phyloP scores from a whole-genome alignment of 2,797 vertebrate species.

The Gymnoscopelus microlampas region DNA sequence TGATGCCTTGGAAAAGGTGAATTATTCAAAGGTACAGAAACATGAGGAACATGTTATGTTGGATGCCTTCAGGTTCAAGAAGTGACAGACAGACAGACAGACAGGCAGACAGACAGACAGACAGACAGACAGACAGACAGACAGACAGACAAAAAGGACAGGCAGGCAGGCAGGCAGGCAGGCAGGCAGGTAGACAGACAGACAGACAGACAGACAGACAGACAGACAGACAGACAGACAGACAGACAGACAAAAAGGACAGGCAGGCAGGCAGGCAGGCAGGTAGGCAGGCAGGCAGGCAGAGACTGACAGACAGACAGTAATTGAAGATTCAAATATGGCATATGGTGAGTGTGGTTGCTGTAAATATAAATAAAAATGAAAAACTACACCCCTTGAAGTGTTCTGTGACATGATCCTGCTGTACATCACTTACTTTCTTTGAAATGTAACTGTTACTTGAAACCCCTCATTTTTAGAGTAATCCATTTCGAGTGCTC shows the following conservation, averaged over 20 bases:
- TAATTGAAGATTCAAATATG: too few relatives aligned
- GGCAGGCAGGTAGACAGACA: neutral
- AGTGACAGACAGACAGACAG: neutral
- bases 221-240: too few relatives aligned
- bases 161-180: neutral
- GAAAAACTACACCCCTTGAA: neutral
- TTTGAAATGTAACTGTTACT: too few relatives aligned
- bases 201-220: too few relatives aligned
- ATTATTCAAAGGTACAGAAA: neutral
- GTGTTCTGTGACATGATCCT: neutral
- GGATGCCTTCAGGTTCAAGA: neutral
- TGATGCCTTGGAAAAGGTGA: neutral
- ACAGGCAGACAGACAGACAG: too few relatives aligned
- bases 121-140: neutral
- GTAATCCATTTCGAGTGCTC: too few relatives aligned
- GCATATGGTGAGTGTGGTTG: too few relatives aligned
- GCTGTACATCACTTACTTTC: constrained; percentile 9
- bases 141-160: neutral
- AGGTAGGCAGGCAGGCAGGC: too few relatives aligned
- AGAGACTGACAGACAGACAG: too few relatives aligned
- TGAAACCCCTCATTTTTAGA: too few relatives aligned
- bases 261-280: too few relatives aligned
- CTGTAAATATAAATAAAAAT: neutral
- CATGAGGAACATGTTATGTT: neutral
- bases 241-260: too few relatives aligned